Evolutionary conservation across 2,113 vertebrate genomes (phyloP), one percentile per base, ranked within the genome.

Genomic region (Protobothrops flavoviridis): DNA sequence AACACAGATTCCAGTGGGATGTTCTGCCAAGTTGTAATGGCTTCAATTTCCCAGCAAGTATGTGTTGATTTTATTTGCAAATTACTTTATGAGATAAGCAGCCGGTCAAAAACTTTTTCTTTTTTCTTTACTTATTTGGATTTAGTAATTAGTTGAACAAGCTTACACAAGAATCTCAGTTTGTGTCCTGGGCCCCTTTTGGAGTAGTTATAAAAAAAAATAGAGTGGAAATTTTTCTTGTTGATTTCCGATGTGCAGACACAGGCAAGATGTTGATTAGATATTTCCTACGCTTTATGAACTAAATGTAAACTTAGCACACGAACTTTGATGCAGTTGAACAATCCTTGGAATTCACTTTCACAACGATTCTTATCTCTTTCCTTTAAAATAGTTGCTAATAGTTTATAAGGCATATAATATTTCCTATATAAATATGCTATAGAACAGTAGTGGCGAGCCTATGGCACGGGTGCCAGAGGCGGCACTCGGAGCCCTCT

Each of bases 391-490:
- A 93, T 91, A 0, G 87, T 96, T 92, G 56, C 94, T 92, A 39
- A 81, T 57, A 85, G 88, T 91, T 21, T 85, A 0, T 88, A 85
- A 90, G 90, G 87, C 87, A 93, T 90, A 56, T 86, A 93, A 24
- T 93, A 87, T 93, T 97, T 97, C 96, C 97, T 97, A 94, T 91
- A 57, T 93, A 85, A 24, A 88, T 39, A 0, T 81, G 92, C 0
- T 0, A 94, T 17, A 29, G 88, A 74, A 93, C 43, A 45, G 43
- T 45, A 4, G 43, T 45, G 43, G 43, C 43, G 43, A 45, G 4
- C 43, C 43, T 45, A 45, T 45, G 43, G 43, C 3, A 45, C 3
- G 43, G 43, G 43, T 45, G 43, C 43, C 43, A 45, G 43, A 45
- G 43, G 43, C 4, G 43, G 43, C 43, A 45, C 43, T 45, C 43